Conservation (phyloP, 2,113 vertebrate genomes). For the Cephalopterus ornatus region DNA sequence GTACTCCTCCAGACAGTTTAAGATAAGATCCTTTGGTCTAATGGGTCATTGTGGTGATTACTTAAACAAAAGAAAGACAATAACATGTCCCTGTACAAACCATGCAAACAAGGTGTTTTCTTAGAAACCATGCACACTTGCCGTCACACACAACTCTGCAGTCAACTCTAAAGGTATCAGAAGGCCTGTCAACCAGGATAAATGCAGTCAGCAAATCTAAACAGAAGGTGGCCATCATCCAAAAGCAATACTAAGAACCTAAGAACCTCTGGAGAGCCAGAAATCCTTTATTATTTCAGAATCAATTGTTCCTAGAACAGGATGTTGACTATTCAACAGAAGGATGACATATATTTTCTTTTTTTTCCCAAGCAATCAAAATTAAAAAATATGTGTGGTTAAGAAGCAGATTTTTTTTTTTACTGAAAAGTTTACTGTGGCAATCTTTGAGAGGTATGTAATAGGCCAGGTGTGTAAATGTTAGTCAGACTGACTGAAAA, state of each 20-base stretch:
- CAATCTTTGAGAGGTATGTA: background rate
- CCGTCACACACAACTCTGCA: background rate
- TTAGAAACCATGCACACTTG: fast-evolving
- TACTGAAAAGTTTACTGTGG: background rate
- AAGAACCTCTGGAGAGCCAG: background rate
- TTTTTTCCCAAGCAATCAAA: background rate
- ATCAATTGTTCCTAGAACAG: background rate
- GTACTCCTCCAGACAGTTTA: background rate
- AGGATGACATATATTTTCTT: background rate
- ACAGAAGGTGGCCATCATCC: background rate
- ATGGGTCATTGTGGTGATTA: background rate
- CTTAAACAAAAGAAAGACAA: background rate
- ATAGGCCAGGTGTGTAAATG: background rate
- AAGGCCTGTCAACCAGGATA: background rate
- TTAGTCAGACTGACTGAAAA: background rate
- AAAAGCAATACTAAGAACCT: background rate
- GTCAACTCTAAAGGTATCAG: background rate
- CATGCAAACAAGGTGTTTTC: background rate
- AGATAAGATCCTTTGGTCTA: background rate
- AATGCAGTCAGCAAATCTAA: background rate
- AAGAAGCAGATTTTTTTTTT: background rate
- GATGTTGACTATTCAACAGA: background rate
- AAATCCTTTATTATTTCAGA: background rate
- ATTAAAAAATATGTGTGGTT: background rate
- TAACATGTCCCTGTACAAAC: background rate